A percentile compares a stretch with the other conserved stretches of the same genome.
Conservation (phyloP, 2,797 vertebrate species). For the Urosaurus nigricauda region DNA sequence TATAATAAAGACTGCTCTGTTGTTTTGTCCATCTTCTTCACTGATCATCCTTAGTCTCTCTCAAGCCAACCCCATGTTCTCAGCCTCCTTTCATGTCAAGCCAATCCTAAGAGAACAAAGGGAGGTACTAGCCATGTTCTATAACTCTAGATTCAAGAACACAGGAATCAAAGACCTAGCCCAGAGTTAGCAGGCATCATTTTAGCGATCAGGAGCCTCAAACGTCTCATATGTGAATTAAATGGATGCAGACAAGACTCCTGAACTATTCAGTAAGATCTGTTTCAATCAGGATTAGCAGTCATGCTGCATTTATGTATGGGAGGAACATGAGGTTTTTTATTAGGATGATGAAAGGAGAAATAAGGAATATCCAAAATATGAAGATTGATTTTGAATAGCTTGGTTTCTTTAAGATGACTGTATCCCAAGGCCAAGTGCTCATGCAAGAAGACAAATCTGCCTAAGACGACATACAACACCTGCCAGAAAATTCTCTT, state of each 20-base stretch:
- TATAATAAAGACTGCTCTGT: neutral
- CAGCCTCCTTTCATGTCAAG: neutral
- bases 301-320: too few species aligned
- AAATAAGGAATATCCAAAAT: neutral
- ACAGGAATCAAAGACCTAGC: too few species aligned
- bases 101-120: neutral
- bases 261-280: neutral
- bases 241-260: neutral
- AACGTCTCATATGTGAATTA: neutral
- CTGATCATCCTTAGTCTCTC: neutral
- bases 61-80: neutral
- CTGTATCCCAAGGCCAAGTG: neutral
- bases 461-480: neutral
- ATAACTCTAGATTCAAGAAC: neutral
- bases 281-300: too few species aligned
- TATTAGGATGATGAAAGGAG: neutral
- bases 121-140: neutral
- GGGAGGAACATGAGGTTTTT: neutral
- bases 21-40: neutral
- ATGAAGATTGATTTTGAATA: neutral
- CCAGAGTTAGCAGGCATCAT: neutral
- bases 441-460: neutral
- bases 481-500: neutral
- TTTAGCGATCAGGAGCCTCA: neutral
- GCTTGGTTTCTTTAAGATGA: neutral